Evolutionary conservation across 2,888 invertebrate genomes (phyloP).

Genomic region (Horisme vitalbata): DNA sequence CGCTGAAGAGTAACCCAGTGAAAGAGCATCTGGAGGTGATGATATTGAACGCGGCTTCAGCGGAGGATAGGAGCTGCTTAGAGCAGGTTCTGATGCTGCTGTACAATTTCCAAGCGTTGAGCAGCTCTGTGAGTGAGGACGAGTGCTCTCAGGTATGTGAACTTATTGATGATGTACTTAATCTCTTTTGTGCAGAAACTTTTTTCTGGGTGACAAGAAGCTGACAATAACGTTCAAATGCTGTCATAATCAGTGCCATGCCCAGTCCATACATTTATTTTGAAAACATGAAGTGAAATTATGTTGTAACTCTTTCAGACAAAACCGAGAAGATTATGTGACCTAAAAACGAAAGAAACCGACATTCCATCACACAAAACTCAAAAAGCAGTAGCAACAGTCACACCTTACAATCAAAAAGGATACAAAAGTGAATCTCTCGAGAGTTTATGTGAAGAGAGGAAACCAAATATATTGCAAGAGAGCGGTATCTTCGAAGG

Average conservation of each 20-base stretch:
- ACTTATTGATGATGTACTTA: conserved; percentile 10
- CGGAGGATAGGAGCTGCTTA: conserved; percentile 84
- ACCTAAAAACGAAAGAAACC: conserved; percentile 68
- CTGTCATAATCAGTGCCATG: neutral
- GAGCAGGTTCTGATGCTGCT: conserved; percentile 85
- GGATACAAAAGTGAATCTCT: conserved; percentile 75
- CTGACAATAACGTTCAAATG: too few relatives aligned
- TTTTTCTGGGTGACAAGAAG: neutral
- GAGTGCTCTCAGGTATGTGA: conserved; percentile 77
- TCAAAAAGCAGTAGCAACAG: conserved; percentile 85
- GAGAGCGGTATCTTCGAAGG: conserved; percentile 90
- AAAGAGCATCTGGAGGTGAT: conserved; percentile 78
- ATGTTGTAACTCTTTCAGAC: conserved; percentile 54
- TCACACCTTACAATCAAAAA: conserved; percentile 83
- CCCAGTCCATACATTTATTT: neutral
- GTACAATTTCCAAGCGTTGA: conserved; percentile 83
- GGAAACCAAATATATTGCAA: conserved; percentile 84
- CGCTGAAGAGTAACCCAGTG: conserved; percentile 72
- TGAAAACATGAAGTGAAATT: neutral
- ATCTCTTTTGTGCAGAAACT: conserved; percentile 5
- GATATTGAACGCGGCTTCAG: conserved; percentile 75
- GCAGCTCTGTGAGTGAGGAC: conserved; percentile 80
- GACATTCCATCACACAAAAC: conserved; percentile 70
- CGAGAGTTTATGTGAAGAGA: conserved; percentile 74
- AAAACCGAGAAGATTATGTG: conserved; percentile 72